Evolutionary conservation across 1,140 invertebrate species (phyloP).

Genomic region (Drosophila sucinea): DNA sequence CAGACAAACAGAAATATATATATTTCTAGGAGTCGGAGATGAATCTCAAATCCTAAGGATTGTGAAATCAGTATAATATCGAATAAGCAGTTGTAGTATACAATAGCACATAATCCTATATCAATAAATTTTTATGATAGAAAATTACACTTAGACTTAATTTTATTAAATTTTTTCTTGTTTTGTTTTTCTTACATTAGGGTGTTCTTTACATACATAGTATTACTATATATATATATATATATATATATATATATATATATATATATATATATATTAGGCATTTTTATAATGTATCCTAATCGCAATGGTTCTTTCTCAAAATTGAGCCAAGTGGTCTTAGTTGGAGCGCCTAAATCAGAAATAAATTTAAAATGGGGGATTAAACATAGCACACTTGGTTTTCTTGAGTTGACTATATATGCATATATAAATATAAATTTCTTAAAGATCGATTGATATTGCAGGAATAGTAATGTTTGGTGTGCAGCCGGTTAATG

Average conservation of each 20-base stretch:
- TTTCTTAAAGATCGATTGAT: constrained; percentile 71
- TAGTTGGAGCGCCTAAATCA: constrained; percentile 26
- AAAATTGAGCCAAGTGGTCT: constrained; percentile 49
- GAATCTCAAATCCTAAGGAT: too few species aligned
- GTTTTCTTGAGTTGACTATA: constrained; percentile 34
- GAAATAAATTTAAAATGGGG: neutral
- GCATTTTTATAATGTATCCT: constrained; percentile 63
- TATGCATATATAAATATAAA: constrained; percentile 50
- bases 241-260: neutral
- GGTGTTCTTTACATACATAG: constrained; percentile 69
- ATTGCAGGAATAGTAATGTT: constrained; percentile 66
- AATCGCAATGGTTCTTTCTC: constrained; percentile 54
- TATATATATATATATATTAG: constrained; percentile 64
- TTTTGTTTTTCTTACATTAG: constrained; percentile 71
- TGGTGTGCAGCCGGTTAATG: constrained; percentile 67
- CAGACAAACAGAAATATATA: too few species aligned
- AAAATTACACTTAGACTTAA: constrained; percentile 57
- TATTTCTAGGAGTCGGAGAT: too few species aligned
- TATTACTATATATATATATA: neutral
- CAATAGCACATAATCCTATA: too few species aligned
- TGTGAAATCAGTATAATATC: too few species aligned
- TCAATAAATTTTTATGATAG: neutral
- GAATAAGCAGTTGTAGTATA: too few species aligned
- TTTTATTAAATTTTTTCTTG: constrained; percentile 65
- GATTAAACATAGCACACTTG: constrained; percentile 44